A percentile compares a stretch with the other conserved stretches of the same genome.
phyloP scores from a whole-genome alignment of 1,140 invertebrate species.

The Pogonomyrmex barbatus region DNA sequence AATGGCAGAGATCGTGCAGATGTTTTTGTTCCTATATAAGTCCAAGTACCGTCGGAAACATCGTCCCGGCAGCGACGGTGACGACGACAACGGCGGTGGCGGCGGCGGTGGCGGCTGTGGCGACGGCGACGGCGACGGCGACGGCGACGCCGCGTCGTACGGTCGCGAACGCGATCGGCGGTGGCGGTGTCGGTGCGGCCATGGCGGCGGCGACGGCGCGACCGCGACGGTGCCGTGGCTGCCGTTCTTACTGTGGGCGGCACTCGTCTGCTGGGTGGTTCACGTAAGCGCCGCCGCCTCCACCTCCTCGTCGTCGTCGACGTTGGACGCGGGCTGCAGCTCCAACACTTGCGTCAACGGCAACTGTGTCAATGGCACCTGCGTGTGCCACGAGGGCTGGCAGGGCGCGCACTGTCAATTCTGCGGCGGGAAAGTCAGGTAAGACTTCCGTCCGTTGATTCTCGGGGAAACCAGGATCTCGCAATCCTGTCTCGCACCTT shows the following conservation, averaged over 20 bases:
- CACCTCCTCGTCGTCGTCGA: slow-evolving; percentile 72
- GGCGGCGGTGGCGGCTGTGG: slow-evolving; percentile 42
- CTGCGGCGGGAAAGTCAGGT: slow-evolving; percentile 97
- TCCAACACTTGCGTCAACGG: slow-evolving; percentile 89
- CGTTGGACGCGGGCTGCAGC: slow-evolving; percentile 80
- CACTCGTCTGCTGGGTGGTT: slow-evolving; percentile 71
- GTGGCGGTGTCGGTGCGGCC: slow-evolving; percentile 1
- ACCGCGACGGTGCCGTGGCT: slow-evolving; percentile 64
- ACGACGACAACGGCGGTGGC: slow-evolving; percentile 84
- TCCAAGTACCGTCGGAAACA: slow-evolving; percentile 93
- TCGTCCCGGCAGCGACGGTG: slow-evolving; percentile 79
- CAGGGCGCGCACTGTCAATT: slow-evolving; percentile 94
- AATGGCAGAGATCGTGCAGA: slow-evolving; percentile 92
- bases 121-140: slow-evolving; percentile 25
- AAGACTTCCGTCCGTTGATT: slow-evolving; percentile 77
- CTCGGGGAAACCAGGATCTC: no score
- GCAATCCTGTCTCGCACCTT: neutral
- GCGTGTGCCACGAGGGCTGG: slow-evolving; percentile 96
- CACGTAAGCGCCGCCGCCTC: slow-evolving; percentile 72
- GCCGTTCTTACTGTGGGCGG: slow-evolving; percentile 68
- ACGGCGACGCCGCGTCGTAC: slow-evolving; percentile 25
- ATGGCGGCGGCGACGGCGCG: slow-evolving; percentile 50
- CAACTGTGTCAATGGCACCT: slow-evolving; percentile 93
- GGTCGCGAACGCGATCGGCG: slow-evolving; percentile 45
- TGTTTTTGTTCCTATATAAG: slow-evolving; percentile 94